These are phyloP conservation scores for Lingula anatina DNA, from an alignment of 2,888 invertebrate species.

Conservation along the genomic window DNA sequence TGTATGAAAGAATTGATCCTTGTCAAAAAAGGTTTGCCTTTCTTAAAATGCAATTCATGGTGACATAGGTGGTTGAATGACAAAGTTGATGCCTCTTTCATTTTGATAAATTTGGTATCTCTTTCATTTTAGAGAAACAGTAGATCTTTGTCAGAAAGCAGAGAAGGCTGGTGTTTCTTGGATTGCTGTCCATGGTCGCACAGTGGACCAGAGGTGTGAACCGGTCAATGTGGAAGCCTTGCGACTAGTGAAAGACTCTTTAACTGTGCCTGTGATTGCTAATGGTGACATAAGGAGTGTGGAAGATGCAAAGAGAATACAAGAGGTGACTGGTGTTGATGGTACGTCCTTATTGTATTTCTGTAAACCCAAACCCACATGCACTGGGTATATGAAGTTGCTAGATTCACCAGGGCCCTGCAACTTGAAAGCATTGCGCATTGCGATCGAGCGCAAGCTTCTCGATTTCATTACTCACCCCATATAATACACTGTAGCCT, in stretches of 20 bases:
- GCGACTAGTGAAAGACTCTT: slow-evolving; percentile 64
- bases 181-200: slow-evolving; percentile 86
- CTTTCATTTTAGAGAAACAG: slow-evolving; percentile 57
- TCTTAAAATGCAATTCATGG: not conserved
- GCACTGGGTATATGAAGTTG: not conserved
- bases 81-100: too few relatives aligned
- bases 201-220: slow-evolving; percentile 72
- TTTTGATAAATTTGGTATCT: not conserved
- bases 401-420: not conserved
- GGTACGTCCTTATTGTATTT: slow-evolving; percentile 57
- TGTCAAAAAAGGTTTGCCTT: not conserved
- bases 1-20: not conserved
- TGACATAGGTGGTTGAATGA: not conserved
- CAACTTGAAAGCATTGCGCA: too few relatives aligned
- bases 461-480: not conserved
- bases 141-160: slow-evolving; percentile 73
- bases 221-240: slow-evolving; percentile 66
- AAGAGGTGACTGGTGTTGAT: slow-evolving; percentile 61
- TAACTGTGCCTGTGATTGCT: slow-evolving; percentile 80
- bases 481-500: too few relatives aligned
- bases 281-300: slow-evolving; percentile 83
- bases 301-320: slow-evolving; percentile 66
- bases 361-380: too few relatives aligned
- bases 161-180: slow-evolving; percentile 85
- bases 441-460: not conserved